Evolutionary conservation across 2,888 invertebrate species (phyloP), one percentile per base, ranked within the genome.

Genomic region (Liopterus haemorrhoidalis): DNA sequence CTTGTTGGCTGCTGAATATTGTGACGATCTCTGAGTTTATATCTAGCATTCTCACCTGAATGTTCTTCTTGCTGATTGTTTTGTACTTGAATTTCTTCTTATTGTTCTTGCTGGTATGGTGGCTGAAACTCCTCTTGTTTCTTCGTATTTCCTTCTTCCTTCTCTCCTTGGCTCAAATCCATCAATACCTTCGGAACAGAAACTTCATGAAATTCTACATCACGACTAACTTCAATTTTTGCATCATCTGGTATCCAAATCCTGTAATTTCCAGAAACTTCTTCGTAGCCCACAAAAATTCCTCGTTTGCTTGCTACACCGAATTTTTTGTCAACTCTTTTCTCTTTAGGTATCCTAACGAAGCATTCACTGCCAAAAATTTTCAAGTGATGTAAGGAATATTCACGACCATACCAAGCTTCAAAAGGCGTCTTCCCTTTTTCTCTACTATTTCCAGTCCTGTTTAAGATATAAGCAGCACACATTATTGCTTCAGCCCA

Each of bases 261-360:
- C n/a, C 50, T 16, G 8, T 49, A 51, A 0, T 14, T 47, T n/a
- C 50, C 50, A 1, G 43, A 38, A 4, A 12, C 4, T 1, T 41
- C 39, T 0, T 49, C 33, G 20, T 52, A 52, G 15, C 49, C 51
- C 2, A 52, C 25, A 21, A 52, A 44, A 2, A 22, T 42, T 0
- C 44, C 49, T 16, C 41, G 8, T 5, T 12, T 22, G 2, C 35
- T 35, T 2, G 36, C 21, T 2, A 32, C 21, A 11, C 33, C 39
- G n/a, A 49, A 28, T 20, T 46, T 51, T 28, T n/a, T 28, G 28
- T 28, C 28, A n/a, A n/a, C n/a, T n/a, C n/a, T n/a, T n/a, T n/a
- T n/a, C n/a, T n/a, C n/a, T n/a, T n/a, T n/a, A n/a, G n/a, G n/a
- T n/a, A n/a, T n/a, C n/a, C n/a, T n/a, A n/a, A n/a, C n/a, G n/a